Evolutionary conservation across 2,113 vertebrate species (phyloP).

Genomic region (Numenius arquata): DNA sequence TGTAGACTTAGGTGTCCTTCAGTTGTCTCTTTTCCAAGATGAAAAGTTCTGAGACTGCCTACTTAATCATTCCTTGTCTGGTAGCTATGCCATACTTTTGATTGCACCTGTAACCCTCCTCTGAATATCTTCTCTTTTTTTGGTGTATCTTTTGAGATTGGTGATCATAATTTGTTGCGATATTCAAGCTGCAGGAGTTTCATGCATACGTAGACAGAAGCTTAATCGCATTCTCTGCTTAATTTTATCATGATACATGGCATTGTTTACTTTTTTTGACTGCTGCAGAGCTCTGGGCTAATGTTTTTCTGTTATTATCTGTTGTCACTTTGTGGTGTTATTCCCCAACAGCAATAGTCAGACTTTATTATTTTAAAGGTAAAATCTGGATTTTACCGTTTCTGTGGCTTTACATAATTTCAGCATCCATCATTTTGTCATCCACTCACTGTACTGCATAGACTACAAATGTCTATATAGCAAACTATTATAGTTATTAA

Average conservation of each 20-base stretch:
- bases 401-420: background rate
- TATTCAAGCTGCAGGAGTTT: background rate
- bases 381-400: background rate
- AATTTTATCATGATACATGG: background rate
- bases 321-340: background rate
- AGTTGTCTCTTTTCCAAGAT: background rate
- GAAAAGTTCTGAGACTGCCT: background rate
- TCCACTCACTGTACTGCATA: background rate
- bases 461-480: background rate
- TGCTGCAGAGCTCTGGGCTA: fast-evolving
- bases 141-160: background rate
- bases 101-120: background rate
- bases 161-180: background rate
- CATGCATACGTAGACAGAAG: background rate
- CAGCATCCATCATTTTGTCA: background rate
- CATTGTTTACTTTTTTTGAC: background rate
- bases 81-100: background rate
- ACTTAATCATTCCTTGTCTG: background rate
- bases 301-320: background rate
- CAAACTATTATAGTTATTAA: background rate
- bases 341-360: background rate
- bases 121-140: background rate
- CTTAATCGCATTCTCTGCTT: background rate
- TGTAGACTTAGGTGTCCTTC: background rate
- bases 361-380: background rate